A percentile compares a stretch with the other conserved stretches of the same genome.
Evolutionary conservation across 1,140 invertebrate genomes (phyloP).

Genomic region (Zaprionus davidi): DNA sequence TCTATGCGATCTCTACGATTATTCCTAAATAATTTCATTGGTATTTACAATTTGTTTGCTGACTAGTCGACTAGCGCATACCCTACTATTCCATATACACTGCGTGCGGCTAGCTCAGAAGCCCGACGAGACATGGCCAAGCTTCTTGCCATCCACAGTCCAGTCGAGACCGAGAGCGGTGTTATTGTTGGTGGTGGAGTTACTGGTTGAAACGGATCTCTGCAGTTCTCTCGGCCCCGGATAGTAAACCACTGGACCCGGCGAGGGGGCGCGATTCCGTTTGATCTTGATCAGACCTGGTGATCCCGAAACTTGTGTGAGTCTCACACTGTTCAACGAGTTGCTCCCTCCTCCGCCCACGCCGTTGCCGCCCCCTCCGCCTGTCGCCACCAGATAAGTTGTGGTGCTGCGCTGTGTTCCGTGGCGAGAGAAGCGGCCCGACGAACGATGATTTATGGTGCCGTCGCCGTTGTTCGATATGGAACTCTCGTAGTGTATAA

Average conservation of each 20-base stretch:
- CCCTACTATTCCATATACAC: conserved; percentile 24
- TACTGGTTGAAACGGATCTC: conserved; percentile 63
- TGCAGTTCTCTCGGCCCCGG: conserved; percentile 85
- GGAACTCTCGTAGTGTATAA: conserved; percentile 91
- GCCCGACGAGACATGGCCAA: conserved; percentile 75
- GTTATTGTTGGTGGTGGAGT: conserved; percentile 76
- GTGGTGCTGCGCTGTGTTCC: conserved; percentile 86
- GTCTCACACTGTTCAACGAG: conserved; percentile 71
- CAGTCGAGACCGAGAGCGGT: conserved; percentile 75
- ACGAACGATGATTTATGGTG: conserved; percentile 86
- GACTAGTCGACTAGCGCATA: conserved; percentile 38
- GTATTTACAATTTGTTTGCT: conserved; percentile 35
- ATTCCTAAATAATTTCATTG: background rate
- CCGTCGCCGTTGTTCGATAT: conserved; percentile 90
- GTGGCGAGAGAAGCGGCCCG: conserved; percentile 88
- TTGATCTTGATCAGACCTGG: conserved; percentile 75
- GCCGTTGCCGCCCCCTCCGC: conserved; percentile 85
- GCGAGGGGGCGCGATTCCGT: conserved; percentile 85
- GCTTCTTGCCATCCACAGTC: conserved; percentile 66
- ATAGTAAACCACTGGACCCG: conserved; percentile 89
- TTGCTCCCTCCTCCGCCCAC: conserved; percentile 83
- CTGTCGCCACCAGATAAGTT: conserved; percentile 69
- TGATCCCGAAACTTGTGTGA: conserved; percentile 71
- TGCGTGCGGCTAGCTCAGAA: conserved; percentile 43
- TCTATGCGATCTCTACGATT: conserved; percentile 11